Evolutionary conservation across 2,797 vertebrate species (phyloP).

Genomic region (Leptodactylus fallax): DNA sequence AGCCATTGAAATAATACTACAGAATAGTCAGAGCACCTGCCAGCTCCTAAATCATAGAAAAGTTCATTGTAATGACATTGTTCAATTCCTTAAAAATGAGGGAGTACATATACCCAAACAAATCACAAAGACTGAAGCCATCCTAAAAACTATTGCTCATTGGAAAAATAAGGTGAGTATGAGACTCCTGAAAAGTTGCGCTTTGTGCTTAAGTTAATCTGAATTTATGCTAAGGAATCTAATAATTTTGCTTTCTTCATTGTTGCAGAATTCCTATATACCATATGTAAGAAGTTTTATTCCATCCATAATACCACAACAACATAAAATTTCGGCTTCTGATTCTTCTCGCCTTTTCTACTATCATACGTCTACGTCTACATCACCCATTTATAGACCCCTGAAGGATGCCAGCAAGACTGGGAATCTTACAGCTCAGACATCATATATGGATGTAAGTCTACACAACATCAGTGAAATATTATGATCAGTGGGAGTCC

Average conservation of each 20-base stretch:
- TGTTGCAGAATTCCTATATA: background rate
- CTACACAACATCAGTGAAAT: no score
- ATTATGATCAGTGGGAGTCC: no score
- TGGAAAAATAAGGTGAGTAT: slow-evolving; percentile 72
- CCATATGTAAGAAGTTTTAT: background rate
- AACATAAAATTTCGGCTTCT: background rate
- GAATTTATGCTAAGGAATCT: background rate
- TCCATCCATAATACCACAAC: background rate
- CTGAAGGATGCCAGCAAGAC: background rate
- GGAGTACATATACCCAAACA: slow-evolving; percentile 76
- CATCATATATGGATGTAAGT: background rate
- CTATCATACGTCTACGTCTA: no score
- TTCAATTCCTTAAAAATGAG: slow-evolving; percentile 84
- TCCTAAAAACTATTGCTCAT: slow-evolving; percentile 79
- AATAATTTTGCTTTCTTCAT: background rate
- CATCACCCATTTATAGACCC: no score
- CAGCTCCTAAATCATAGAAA: slow-evolving; percentile 90
- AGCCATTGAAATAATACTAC: slow-evolving; percentile 82
- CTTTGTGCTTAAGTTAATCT: background rate
- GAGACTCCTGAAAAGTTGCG: background rate
- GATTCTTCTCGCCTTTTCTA: no score
- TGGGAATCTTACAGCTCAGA: background rate
- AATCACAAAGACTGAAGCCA: slow-evolving; percentile 86
- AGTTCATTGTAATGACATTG: slow-evolving; percentile 86
- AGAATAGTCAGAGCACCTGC: slow-evolving; percentile 84